phyloP scores from a whole-genome alignment of 2,888 invertebrate genomes.

The Papilio gigon region DNA sequence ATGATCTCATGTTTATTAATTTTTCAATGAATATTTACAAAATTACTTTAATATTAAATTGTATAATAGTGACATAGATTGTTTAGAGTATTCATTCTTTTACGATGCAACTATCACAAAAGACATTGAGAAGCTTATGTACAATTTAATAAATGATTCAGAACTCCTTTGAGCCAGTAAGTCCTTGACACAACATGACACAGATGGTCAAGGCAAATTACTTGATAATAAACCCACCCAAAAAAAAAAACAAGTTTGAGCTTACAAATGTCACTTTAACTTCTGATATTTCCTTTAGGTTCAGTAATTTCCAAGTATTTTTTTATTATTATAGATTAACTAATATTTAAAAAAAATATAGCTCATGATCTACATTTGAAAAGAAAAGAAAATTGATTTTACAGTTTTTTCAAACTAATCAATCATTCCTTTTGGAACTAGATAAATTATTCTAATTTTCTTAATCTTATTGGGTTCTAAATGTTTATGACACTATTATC shows the following conservation, averaged over 20 bases:
- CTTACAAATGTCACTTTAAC: not conserved
- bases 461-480: not conserved
- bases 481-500: too few relatives aligned
- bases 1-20: too few relatives aligned
- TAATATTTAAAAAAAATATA: too few relatives aligned
- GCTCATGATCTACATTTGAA: too few relatives aligned
- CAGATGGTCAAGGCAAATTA: constrained; percentile 45
- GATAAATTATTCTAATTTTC: not conserved
- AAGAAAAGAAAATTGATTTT: too few relatives aligned
- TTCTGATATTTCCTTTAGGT: not conserved
- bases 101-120: not conserved
- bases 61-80: too few relatives aligned
- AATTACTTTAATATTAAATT: too few relatives aligned
- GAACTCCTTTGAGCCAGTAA: constrained; percentile 31
- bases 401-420: not conserved
- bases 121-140: not conserved
- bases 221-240: constrained; percentile 44
- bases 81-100: not conserved
- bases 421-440: not conserved
- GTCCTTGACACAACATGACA: constrained; percentile 45
- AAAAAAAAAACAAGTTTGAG: constrained; percentile 19
- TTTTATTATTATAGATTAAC: not conserved
- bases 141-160: constrained; percentile 30
- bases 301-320: not conserved
- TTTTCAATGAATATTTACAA: too few relatives aligned